These are phyloP conservation scores for Gymnodraco acuticeps DNA, from an alignment of 2,797 vertebrate genomes.

Conservation along the genomic window DNA sequence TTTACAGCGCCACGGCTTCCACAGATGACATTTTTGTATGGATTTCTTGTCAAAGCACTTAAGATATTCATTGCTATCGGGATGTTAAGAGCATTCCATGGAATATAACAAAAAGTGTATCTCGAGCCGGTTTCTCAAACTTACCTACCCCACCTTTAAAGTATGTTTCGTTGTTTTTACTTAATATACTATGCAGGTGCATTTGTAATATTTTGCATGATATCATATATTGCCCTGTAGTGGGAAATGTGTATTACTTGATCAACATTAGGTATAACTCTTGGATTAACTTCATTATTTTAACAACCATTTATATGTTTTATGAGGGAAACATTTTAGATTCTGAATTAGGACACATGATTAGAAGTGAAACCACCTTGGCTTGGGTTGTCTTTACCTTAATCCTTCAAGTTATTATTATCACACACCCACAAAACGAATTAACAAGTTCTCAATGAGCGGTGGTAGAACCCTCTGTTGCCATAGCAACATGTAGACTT, in stretches of 20 bases:
- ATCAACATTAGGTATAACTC: slow-evolving; percentile 12
- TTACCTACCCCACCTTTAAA: background rate
- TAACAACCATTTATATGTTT: slow-evolving; percentile 41
- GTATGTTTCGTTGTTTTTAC: background rate
- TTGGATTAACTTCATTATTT: too few species aligned
- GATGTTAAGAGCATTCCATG: too few species aligned
- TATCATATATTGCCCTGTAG: background rate
- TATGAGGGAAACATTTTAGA: slow-evolving; percentile 50
- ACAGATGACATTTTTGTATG: too few species aligned
- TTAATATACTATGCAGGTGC: background rate
- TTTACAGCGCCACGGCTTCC: too few species aligned
- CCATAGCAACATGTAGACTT: slow-evolving; percentile 72
- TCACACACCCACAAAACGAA: slow-evolving; percentile 71
- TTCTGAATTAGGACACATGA: slow-evolving; percentile 71
- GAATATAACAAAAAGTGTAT: too few species aligned
- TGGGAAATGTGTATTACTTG: background rate
- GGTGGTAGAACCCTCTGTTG: slow-evolving; percentile 58
- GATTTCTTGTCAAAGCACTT: too few species aligned
- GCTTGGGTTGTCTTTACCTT: slow-evolving; percentile 72
- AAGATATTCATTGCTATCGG: too few species aligned
- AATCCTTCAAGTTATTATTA: slow-evolving; percentile 75
- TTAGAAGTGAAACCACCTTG: slow-evolving; percentile 68
- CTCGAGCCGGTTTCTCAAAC: too few species aligned
- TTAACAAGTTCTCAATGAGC: slow-evolving; percentile 77
- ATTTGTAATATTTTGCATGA: background rate